Evolutionary conservation across 2,113 vertebrate genomes (phyloP), one percentile per base, ranked within the genome.

Genomic region (Brachypteracias leptosomus): DNA sequence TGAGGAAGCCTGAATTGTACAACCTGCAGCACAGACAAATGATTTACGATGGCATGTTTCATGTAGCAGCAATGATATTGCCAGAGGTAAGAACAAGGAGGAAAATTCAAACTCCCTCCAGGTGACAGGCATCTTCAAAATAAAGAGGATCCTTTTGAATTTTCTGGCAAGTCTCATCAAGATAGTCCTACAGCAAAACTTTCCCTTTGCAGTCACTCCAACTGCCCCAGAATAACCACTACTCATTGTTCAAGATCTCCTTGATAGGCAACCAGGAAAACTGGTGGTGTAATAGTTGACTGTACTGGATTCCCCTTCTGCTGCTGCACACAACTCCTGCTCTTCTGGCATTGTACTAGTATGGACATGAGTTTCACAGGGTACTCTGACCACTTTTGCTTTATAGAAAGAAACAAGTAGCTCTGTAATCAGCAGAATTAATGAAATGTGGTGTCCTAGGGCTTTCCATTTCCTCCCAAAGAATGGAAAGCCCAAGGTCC

Each of bases 81-180:
- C 96, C 92, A 96, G 94, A 80, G 97, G 77, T 62, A 52, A 88
- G 82, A 84, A 29, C 57, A 42, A 90, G 72, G 75, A 93, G 17
- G 75, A 82, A 86, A 92, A 93, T 73, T 66, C 78, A 51, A 89
- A 26, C 65, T 89, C 17, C 40, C 95, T 96, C 89, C 58, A 14
- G 96, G 93, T 93, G 95, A 96, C 92, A 89, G 91, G 62, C 73
- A 47, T 66, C 73, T 88, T 76, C 10, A 68, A 90, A 85, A 77
- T 70, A 59, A 63, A 81, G 75, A 70, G 49, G 59, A 89, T 87
- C 90, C 86, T 71, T 86, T 63, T 90, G 81, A 96, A 80, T 78
- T 97, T 93, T 51, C 85, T 96, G 97, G 96, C 98, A 93, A 97
- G 97, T 97, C 97, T 90, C 88, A 83, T 98, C 98, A 98, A 94